Conservation (phyloP, 2,113 vertebrate species). For the Limanda limanda region DNA sequence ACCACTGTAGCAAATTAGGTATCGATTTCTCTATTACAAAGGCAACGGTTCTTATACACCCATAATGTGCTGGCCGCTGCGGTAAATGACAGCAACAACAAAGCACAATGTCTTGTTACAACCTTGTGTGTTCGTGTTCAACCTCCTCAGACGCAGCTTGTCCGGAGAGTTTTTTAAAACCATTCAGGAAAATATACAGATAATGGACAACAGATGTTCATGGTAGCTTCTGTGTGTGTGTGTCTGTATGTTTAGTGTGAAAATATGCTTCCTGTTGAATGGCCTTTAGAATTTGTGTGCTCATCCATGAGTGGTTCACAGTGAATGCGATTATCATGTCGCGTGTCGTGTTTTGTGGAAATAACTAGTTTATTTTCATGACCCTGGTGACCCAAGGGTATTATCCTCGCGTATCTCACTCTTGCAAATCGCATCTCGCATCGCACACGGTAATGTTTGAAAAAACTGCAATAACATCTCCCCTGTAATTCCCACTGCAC, state of each 20-base stretch:
- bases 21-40: conserved; percentile 83
- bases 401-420: conserved; percentile 32
- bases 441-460: conserved; percentile 53
- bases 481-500: conserved; percentile 63
- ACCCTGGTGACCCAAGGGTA: conserved; percentile 42
- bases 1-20: conserved; percentile 79
- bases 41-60: conserved; percentile 65
- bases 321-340: conserved; percentile 35
- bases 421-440: conserved; percentile 37
- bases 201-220: neutral
- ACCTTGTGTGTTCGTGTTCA: conserved; percentile 45
- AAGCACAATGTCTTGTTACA: conserved; percentile 64
- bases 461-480: conserved; percentile 63
- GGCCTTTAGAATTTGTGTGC: conserved; percentile 3
- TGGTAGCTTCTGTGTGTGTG: neutral
- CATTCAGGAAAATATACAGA: conserved; percentile 14
- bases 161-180: conserved; percentile 25
- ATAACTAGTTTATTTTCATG: conserved; percentile 50
- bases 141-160: conserved; percentile 31
- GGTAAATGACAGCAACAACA: conserved; percentile 73
- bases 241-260: neutral
- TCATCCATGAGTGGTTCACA: conserved; percentile 13
- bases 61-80: conserved; percentile 69
- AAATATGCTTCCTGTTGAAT: conserved; percentile 4
- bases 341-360: conserved; percentile 29